phyloP scores from a whole-genome alignment of 2,888 invertebrate genomes.

The Cryptocephalus moraei region DNA sequence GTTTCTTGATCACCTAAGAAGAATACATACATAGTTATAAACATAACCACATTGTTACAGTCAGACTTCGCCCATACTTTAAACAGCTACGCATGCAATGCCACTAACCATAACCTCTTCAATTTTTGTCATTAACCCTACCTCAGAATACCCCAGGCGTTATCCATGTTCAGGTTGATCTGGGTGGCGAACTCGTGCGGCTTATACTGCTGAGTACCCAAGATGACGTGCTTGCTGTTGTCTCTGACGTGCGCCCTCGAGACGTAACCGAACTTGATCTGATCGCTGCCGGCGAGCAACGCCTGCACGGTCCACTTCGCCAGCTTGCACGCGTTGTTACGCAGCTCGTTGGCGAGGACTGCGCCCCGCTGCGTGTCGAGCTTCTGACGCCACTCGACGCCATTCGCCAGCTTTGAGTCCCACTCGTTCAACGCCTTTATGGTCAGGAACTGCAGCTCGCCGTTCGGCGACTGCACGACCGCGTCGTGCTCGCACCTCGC shows the following conservation, averaged over 20 bases:
- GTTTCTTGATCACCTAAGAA: too few relatives aligned
- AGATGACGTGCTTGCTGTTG: constrained; percentile 90
- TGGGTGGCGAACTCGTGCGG: constrained; percentile 98
- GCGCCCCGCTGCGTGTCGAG: constrained; percentile 96
- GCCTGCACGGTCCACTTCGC: constrained; percentile 99
- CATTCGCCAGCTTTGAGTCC: constrained; percentile 93
- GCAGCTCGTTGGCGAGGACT: constrained; percentile 93
- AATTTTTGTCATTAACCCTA: constrained; percentile 1
- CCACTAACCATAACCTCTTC: not conserved
- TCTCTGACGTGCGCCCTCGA: constrained; percentile 89
- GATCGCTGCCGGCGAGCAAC: constrained; percentile 88
- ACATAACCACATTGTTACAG: too few relatives aligned
- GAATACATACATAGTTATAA: too few relatives aligned
- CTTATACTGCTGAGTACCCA: constrained; percentile 96
- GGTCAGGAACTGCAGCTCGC: constrained; percentile 84
- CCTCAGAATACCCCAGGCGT: constrained; percentile 96
- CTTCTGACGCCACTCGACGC: constrained; percentile 97
- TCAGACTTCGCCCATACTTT: too few relatives aligned
- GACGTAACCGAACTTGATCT: constrained; percentile 98
- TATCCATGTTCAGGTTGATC: constrained; percentile 98
- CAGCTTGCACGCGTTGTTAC: constrained; percentile 98
- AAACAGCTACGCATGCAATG: not conserved
- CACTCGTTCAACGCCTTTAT: constrained; percentile 98
- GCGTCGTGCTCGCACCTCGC: constrained; percentile 97
- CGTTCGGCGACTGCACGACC: constrained; percentile 75